Evolutionary conservation across 1,140 invertebrate species (phyloP).

Genomic region (Amphibalanus amphitrite): DNA sequence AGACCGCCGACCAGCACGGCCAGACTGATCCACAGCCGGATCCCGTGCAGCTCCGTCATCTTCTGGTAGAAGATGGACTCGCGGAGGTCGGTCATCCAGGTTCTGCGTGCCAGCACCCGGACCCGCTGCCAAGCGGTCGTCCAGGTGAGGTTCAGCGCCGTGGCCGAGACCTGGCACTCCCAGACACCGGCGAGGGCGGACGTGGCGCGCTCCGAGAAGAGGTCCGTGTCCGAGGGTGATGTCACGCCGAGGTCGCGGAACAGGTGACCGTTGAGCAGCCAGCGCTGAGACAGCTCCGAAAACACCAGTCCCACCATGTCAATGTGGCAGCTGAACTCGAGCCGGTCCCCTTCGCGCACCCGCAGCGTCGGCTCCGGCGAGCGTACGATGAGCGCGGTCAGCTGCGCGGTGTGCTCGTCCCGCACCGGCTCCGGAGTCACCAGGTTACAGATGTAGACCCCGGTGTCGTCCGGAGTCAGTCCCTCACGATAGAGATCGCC

Average conservation of each 20-base stretch:
- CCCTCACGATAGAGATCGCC: not conserved
- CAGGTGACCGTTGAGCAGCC: not conserved
- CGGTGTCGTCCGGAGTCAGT: not conserved
- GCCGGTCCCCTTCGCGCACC: not conserved
- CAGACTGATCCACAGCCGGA: not conserved
- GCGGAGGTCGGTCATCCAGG: not conserved
- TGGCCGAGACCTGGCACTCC: not conserved
- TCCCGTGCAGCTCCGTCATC: constrained; percentile 1
- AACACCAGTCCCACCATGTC: not conserved
- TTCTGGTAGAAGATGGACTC: constrained; percentile 1
- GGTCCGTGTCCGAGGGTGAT: not conserved
- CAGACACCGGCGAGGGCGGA: not conserved
- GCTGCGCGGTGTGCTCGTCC: not conserved
- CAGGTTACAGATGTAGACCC: not conserved
- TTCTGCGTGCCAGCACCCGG: not conserved
- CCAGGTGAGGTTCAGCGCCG: not conserved
- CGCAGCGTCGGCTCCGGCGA: not conserved
- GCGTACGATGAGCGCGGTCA: not conserved
- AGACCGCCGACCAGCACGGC: not conserved
- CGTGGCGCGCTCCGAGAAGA: not conserved
- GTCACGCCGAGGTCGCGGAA: not conserved
- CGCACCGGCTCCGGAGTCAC: not conserved
- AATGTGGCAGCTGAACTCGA: not conserved
- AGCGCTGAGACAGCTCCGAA: not conserved
- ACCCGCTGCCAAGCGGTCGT: not conserved